Evolutionary conservation across 92 coral and sea anemone species (phyloP).

Genomic region (Palythoa caribaeorum): DNA sequence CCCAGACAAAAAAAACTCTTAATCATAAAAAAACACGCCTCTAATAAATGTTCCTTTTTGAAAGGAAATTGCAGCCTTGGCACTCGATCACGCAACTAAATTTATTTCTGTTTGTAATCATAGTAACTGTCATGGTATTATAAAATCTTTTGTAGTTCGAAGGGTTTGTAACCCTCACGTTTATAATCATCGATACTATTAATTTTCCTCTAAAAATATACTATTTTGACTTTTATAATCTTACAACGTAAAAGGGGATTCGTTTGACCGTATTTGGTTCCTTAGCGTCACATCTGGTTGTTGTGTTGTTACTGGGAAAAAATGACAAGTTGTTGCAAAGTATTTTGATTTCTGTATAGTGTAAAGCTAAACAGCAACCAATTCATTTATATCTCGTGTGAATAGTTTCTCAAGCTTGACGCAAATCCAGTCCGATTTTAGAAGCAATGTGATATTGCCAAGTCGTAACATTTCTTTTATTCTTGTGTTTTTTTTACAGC

Average conservation of each 20-base stretch:
- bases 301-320: background rate
- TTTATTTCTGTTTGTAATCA: slow-evolving; percentile 42
- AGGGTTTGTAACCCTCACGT: slow-evolving; percentile 39
- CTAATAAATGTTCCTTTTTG: slow-evolving; percentile 82
- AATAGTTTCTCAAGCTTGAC: background rate
- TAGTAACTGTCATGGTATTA: slow-evolving; percentile 33
- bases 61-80: slow-evolving; percentile 73
- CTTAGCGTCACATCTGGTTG: background rate
- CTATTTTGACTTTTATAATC: slow-evolving; percentile 38
- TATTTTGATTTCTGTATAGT: background rate
- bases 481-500: background rate
- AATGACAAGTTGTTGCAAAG: background rate
- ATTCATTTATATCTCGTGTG: background rate
- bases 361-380: background rate
- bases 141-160: slow-evolving; percentile 56
- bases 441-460: background rate
- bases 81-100: slow-evolving; percentile 49
- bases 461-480: background rate
- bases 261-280: slow-evolving; percentile 36
- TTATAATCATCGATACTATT: slow-evolving; percentile 26
- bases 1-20: slow-evolving; percentile 63
- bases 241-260: slow-evolving; percentile 43
- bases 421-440: background rate
- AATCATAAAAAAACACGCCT: slow-evolving; percentile 86
- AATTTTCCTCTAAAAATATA: slow-evolving; percentile 54